A percentile compares a stretch with the other conserved stretches of the same genome.
phyloP scores from a whole-genome alignment of 2,888 invertebrate genomes.

The Parasteatoda lunata region DNA sequence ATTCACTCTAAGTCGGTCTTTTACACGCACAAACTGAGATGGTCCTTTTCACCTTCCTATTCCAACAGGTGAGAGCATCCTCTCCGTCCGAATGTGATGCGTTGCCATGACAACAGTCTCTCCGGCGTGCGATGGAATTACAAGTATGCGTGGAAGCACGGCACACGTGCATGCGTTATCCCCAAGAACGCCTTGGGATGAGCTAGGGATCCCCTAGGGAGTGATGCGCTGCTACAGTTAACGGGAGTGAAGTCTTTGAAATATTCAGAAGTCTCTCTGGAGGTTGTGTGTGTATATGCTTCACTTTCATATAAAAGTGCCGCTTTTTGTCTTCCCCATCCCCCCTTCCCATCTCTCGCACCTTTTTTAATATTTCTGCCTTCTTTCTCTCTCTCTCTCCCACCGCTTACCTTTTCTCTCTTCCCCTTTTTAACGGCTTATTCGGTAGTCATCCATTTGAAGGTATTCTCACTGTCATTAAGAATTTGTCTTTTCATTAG shows the following conservation, averaged over 20 bases:
- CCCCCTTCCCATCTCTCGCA: background rate
- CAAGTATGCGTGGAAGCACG: slow-evolving; percentile 50
- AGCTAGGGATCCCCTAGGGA: slow-evolving; percentile 14
- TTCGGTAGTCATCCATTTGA: slow-evolving; percentile 64
- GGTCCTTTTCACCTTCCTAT: slow-evolving; percentile 1
- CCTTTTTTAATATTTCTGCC: slow-evolving; percentile 44
- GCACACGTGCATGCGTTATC: slow-evolving; percentile 57
- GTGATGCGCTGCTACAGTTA: slow-evolving; percentile 26
- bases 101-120: slow-evolving; percentile 49
- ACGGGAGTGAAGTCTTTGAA: slow-evolving; percentile 45
- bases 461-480: slow-evolving; percentile 67
- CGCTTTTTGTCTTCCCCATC: slow-evolving; percentile 29
- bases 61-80: slow-evolving; percentile 58
- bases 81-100: slow-evolving; percentile 19
- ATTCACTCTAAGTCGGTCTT: slow-evolving; percentile 12
- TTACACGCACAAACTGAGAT: background rate
- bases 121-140: slow-evolving; percentile 54
- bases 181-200: slow-evolving; percentile 39
- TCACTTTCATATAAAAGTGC: slow-evolving; percentile 57
- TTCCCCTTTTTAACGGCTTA: slow-evolving; percentile 55
- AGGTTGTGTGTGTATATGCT: slow-evolving; percentile 9
- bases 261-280: slow-evolving; percentile 50
- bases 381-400: slow-evolving; percentile 26
- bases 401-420: slow-evolving; percentile 3
- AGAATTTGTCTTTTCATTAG: slow-evolving; percentile 68